Percentiles rank a stretch among this genome's conserved stretches.
These are phyloP conservation scores for Aleiodes alternator DNA, from an alignment of 2,888 invertebrate species.

Conservation along the genomic window DNA sequence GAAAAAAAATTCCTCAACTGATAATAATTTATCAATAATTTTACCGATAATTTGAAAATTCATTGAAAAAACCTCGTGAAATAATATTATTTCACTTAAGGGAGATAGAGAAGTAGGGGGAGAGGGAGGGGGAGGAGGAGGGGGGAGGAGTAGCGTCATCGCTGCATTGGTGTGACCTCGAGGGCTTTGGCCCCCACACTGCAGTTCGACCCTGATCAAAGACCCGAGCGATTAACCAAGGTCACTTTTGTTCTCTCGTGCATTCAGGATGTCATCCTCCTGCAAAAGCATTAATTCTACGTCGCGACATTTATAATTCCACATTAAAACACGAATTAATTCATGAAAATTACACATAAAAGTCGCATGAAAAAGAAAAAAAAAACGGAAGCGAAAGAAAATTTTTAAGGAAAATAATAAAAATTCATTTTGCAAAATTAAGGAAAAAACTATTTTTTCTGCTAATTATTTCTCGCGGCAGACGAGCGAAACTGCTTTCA, in stretches of 20 bases:
- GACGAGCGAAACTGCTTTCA: slow-evolving; percentile 59
- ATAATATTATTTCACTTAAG: background rate
- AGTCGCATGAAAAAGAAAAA: background rate
- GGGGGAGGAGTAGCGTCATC: slow-evolving; percentile 33
- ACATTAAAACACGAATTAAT: slow-evolving; percentile 38
- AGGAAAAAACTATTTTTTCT: background rate
- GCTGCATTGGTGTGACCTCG: slow-evolving; percentile 58
- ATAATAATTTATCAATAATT: too few species aligned
- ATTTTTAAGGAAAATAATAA: background rate
- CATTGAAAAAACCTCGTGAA: background rate
- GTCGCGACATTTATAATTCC: slow-evolving; percentile 42
- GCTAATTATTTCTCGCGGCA: slow-evolving; percentile 24
- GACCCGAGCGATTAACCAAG: slow-evolving; percentile 55
- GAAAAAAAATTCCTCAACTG: too few species aligned
- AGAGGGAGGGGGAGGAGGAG: background rate
- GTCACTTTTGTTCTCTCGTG: slow-evolving; percentile 59
- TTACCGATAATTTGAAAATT: background rate
- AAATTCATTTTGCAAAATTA: background rate
- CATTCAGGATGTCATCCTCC: slow-evolving; percentile 58
- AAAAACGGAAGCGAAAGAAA: background rate
- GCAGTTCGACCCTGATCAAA: slow-evolving; percentile 59
- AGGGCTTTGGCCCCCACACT: slow-evolving; percentile 63
- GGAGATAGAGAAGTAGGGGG: background rate
- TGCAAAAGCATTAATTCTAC: slow-evolving; percentile 37
- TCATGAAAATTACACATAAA: too few species aligned